Evolutionary conservation across 1,140 invertebrate genomes (phyloP), one percentile per base, ranked within the genome.

Genomic region (Solen grandis): DNA sequence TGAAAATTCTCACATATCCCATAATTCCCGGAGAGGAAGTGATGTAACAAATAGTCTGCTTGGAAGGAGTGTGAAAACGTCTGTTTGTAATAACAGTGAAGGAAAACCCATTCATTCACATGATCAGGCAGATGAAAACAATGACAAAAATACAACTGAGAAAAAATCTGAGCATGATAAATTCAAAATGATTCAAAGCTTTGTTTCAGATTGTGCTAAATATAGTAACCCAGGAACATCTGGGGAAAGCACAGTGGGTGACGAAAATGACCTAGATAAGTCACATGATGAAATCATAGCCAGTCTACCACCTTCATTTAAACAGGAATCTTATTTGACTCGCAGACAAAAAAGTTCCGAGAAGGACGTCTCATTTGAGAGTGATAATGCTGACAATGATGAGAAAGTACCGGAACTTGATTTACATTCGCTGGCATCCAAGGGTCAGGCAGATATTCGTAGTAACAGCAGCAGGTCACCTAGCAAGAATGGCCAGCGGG

Each of bases 121-220:
- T n/a, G n/a, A n/a, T n/a, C n/a, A n/a, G n/a, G n/a, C n/a, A n/a
- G n/a, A n/a, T n/a, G n/a, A n/a, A n/a, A n/a, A n/a, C n/a, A n/a
- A n/a, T n/a, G n/a, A n/a, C n/a, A n/a, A n/a, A n/a, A n/a, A n/a
- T n/a, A n/a, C n/a, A n/a, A n/a, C n/a, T n/a, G n/a, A n/a, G n/a
- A n/a, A n/a, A n/a, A n/a, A n/a, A n/a, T n/a, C n/a, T 19, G 41
- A 78, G 16, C 41, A 35, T n/a, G 75, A 78, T 41, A 78, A 78
- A 50, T 66, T 35, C 27, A 57, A 60, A 50, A 29, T 63, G 0
- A 78, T 78, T n/a, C 63, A 78, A 60, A 78, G 46, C 52, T 78
- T 78, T 78, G 75, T 78, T 0, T 78, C 75, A 41, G 75, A 78
- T 29, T 78, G 75, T 69, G 75, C 75, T 60, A 78, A 78, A 57